Evolutionary conservation across 2,113 vertebrate species (phyloP).

Genomic region (Lophotis ruficrista): DNA sequence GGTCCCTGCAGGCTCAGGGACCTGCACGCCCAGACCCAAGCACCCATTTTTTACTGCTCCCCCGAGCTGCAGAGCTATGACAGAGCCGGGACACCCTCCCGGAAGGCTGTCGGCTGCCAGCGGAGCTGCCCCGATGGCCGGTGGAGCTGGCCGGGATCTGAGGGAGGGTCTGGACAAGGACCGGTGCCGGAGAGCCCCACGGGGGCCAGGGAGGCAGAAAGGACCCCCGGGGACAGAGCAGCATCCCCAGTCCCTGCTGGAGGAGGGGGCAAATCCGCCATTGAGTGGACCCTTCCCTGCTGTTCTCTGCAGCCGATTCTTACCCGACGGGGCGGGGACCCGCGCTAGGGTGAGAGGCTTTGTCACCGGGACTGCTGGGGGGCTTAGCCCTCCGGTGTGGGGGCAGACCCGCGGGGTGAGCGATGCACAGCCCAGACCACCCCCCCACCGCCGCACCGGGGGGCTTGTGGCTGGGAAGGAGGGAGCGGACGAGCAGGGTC

Average conservation of each 20-base stretch:
- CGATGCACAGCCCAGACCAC: not conserved
- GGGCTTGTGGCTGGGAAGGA: not conserved
- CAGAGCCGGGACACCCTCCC: not conserved
- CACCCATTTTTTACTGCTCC: rapidly evolving
- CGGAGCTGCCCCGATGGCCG: not conserved
- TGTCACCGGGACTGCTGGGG: not conserved
- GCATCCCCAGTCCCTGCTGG: not conserved
- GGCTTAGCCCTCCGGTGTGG: not conserved
- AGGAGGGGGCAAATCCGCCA: not conserved
- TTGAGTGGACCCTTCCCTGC: not conserved
- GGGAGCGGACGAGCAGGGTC: not conserved
- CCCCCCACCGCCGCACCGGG: not conserved
- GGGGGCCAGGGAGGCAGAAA: not conserved
- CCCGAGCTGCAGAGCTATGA: not conserved
- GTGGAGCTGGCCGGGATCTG: rapidly evolving
- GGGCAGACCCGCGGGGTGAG: not conserved
- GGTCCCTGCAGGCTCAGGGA: not conserved
- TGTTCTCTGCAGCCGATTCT: not conserved
- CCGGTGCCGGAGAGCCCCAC: rapidly evolving
- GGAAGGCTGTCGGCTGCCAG: not conserved
- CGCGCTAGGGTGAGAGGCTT: not conserved
- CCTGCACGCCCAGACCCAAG: rapidly evolving
- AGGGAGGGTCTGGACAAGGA: not conserved
- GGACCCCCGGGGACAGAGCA: not conserved
- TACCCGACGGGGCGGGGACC: not conserved